phyloP scores from a whole-genome alignment of 2,888 invertebrate species.

The Cantharis flavilabris region DNA sequence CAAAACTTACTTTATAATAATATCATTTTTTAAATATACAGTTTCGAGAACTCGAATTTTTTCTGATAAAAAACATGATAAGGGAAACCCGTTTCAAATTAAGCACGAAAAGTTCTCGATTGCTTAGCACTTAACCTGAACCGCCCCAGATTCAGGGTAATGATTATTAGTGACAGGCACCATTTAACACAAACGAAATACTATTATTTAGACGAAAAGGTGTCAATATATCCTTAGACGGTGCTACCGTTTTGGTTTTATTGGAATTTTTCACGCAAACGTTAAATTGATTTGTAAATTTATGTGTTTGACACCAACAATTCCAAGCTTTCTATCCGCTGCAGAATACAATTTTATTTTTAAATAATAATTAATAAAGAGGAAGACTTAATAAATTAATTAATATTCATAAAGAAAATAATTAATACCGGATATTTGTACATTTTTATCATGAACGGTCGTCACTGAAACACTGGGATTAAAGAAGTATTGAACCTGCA shows the following conservation, averaged over 20 bases:
- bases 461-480: background rate
- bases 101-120: slow-evolving; percentile 2
- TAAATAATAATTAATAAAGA: no score
- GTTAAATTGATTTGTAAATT: background rate
- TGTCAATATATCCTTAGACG: slow-evolving; percentile 20
- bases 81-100: background rate
- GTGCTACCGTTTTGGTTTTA: background rate
- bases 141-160: slow-evolving; percentile 20
- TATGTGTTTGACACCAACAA: background rate
- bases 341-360: no score
- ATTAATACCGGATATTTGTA: no score
- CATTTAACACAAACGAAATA: slow-evolving; percentile 17
- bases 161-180: slow-evolving; percentile 27
- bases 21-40: background rate
- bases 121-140: slow-evolving; percentile 8
- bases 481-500: no score
- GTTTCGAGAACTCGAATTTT: background rate
- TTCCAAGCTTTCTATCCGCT: background rate
- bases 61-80: background rate
- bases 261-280: background rate
- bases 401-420: no score
- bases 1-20: background rate
- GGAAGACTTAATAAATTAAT: no score
- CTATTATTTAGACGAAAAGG: slow-evolving; percentile 22
- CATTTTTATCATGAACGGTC: no score